Evolutionary conservation across 2,113 vertebrate genomes (phyloP).

Genomic region (Protobothrops mucrosquamatus): DNA sequence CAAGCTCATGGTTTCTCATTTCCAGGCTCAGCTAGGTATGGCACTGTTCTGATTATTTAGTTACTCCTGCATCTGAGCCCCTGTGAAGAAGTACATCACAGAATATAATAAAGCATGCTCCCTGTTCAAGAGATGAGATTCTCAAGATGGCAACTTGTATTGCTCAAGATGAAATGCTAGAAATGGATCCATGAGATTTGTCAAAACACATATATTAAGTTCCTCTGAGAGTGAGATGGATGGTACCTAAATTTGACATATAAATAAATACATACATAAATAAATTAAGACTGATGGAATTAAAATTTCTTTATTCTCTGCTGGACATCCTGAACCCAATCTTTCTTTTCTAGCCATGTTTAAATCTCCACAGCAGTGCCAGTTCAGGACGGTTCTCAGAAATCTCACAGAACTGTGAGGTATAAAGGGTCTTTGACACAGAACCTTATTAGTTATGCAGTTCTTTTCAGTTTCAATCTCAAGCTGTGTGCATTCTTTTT

Average conservation of each 20-base stretch:
- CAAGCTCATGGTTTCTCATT: too few species aligned
- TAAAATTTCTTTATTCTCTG: neutral
- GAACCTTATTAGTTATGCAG: slow-evolving; percentile 15
- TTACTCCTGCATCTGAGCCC: neutral
- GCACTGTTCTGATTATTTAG: neutral
- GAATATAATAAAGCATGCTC: neutral
- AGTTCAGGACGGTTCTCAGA: neutral
- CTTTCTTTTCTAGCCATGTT: neutral
- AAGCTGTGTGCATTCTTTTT: slow-evolving; percentile 20
- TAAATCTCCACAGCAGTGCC: neutral
- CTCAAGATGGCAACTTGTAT: neutral
- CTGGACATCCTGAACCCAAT: neutral
- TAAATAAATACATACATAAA: neutral
- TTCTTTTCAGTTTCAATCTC: neutral
- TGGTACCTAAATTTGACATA: neutral
- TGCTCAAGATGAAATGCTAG: neutral
- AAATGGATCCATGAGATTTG: neutral
- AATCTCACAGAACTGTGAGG: slow-evolving; percentile 15
- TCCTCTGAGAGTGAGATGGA: neutral
- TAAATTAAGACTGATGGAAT: neutral
- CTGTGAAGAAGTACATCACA: neutral
- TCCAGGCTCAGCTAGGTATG: neutral
- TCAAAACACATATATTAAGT: neutral
- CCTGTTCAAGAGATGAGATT: neutral
- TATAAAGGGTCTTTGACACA: slow-evolving; percentile 31